Evolutionary conservation across 2,113 vertebrate genomes (phyloP).

Genomic region (Melanerpes aurifrons): DNA sequence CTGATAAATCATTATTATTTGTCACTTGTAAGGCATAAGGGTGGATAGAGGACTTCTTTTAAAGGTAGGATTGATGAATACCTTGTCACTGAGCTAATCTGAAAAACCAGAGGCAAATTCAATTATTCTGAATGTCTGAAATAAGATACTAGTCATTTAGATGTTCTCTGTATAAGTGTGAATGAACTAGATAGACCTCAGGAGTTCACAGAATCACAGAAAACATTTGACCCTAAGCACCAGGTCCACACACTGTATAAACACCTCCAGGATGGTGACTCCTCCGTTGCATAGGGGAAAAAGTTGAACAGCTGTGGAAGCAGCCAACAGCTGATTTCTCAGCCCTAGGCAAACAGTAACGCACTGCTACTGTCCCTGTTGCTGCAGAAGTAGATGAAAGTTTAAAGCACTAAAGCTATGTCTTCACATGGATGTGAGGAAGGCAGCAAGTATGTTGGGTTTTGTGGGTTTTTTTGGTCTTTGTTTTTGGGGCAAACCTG

Average conservation of each 20-base stretch:
- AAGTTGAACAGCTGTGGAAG: background rate
- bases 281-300: background rate
- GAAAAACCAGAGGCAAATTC: background rate
- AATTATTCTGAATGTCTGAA: background rate
- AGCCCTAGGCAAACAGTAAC: background rate
- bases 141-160: conserved; percentile 1
- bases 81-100: background rate
- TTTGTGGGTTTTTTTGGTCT: no score
- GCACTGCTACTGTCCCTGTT: background rate
- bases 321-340: background rate
- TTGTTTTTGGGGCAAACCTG: no score
- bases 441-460: no score
- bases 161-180: background rate
- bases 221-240: no score
- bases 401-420: no score
- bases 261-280: no score
- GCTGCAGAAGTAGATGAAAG: background rate
- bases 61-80: background rate
- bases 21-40: background rate
- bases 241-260: no score
- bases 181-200: background rate
- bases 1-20: conserved; percentile 9
- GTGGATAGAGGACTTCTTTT: background rate
- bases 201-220: no score
- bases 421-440: no score